These are phyloP conservation scores for Euschistus heros DNA, from an alignment of 1,140 invertebrate species.

Conservation along the genomic window DNA sequence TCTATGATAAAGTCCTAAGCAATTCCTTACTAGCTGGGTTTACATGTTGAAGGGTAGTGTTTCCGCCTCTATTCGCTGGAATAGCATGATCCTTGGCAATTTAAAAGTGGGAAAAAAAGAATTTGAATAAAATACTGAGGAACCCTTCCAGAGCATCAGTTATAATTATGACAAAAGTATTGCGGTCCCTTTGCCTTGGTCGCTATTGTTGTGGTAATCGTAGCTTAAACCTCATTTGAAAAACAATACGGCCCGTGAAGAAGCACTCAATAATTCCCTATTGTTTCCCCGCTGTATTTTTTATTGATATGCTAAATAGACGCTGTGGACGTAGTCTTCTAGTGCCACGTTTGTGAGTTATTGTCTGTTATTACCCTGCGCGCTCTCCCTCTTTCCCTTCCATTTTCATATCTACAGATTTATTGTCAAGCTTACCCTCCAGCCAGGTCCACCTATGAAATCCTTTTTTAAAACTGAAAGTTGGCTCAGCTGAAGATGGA, in stretches of 20 bases:
- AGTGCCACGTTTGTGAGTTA: conserved; percentile 21
- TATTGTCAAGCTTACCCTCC: conserved; percentile 23
- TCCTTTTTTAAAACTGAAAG: neutral
- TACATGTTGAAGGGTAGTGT: no score
- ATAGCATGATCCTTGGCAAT: conserved; percentile 3
- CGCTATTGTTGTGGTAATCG: conserved; percentile 26
- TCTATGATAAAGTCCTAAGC: no score
- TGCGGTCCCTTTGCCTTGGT: neutral
- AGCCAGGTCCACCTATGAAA: conserved; percentile 3
- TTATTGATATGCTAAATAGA: conserved; percentile 28
- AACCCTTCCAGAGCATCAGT: conserved; percentile 8
- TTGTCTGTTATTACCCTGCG: conserved; percentile 22
- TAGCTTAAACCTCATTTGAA: conserved; percentile 27
- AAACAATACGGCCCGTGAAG: conserved; percentile 26
- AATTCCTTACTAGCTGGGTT: no score
- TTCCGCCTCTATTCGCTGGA: no score
- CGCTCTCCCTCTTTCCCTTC: conserved; percentile 12
- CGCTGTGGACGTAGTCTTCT: conserved; percentile 21
- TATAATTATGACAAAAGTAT: conserved; percentile 23
- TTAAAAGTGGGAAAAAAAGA: conserved; percentile 9
- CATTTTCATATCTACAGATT: conserved; percentile 27
- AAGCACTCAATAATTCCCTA: conserved; percentile 25
- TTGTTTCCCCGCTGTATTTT: conserved; percentile 25
- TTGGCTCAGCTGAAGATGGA: no score
- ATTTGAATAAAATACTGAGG: conserved; percentile 13